Conservation (phyloP, 2,797 vertebrate genomes). For the Lagocephalus sceleratus region DNA sequence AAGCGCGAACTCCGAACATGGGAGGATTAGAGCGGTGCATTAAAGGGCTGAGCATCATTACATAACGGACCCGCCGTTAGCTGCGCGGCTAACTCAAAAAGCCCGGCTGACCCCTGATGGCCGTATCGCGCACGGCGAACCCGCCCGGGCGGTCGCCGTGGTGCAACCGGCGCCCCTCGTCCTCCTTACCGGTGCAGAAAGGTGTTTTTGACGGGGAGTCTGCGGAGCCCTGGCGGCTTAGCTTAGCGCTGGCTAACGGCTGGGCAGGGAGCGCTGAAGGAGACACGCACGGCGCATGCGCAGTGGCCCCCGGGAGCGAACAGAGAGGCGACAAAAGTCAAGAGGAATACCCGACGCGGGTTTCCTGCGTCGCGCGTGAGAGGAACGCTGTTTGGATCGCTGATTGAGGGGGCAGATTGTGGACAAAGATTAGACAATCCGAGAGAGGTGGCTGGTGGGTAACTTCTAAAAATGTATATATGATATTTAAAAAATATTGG, state of each 20-base stretch:
- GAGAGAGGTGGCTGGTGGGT: no score
- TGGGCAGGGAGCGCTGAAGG: conserved; percentile 70
- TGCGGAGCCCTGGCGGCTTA: conserved; percentile 37
- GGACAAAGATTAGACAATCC: no score
- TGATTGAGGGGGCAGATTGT: no score
- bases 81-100: conserved; percentile 15
- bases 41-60: conserved; percentile 45
- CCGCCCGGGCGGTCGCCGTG: no score
- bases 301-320: not conserved
- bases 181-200: conserved; percentile 46
- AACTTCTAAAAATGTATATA: no score
- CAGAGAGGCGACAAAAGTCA: conserved; percentile 25
- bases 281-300: conserved; percentile 69
- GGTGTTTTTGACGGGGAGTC: conserved; percentile 15
- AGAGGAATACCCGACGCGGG: conserved; percentile 8
- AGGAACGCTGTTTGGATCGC: not conserved
- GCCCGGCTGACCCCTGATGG: no score
- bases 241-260: conserved; percentile 24
- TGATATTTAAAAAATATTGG: no score
- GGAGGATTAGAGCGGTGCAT: conserved; percentile 38
- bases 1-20: not conserved
- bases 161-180: no score
- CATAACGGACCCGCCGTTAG: conserved; percentile 45
- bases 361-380: not conserved
- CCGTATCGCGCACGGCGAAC: no score